A percentile compares a stretch with the other conserved stretches of the same genome.
Conservation (phyloP, 2,113 vertebrate species). For the Salvelinus fontinalis region DNA sequence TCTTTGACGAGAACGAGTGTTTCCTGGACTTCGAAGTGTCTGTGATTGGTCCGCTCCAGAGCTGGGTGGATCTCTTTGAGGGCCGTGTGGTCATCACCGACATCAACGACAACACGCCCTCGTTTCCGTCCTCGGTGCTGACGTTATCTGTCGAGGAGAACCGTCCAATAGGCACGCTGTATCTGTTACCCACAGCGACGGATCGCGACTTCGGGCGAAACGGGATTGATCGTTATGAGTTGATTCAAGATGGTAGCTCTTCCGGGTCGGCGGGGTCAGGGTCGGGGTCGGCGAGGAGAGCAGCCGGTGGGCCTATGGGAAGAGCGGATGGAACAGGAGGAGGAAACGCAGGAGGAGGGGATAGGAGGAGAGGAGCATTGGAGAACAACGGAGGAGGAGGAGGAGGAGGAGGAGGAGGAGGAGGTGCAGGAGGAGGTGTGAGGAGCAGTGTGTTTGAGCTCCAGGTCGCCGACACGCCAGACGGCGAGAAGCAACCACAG, state of each 20-base stretch:
- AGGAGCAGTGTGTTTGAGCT: slow-evolving; percentile 92
- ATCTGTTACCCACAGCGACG: slow-evolving; percentile 94
- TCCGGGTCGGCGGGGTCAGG: slow-evolving; percentile 22
- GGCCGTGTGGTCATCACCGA: slow-evolving; percentile 92
- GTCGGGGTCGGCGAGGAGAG: slow-evolving; percentile 62
- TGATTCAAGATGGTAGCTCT: slow-evolving; percentile 82
- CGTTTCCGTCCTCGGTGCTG: slow-evolving; percentile 93
- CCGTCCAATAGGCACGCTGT: slow-evolving; percentile 92
- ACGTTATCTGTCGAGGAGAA: slow-evolving; percentile 97
- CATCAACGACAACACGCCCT: slow-evolving; percentile 97
- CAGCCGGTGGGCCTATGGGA: slow-evolving; percentile 58
- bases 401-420: too few species aligned
- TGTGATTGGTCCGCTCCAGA: slow-evolving; percentile 94
- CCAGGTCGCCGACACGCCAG: slow-evolving; percentile 93
- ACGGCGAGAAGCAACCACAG: slow-evolving; percentile 96
- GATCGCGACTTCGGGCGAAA: slow-evolving; percentile 94
- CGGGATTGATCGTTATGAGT: slow-evolving; percentile 92
- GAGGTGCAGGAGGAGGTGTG: slow-evolving; percentile 59
- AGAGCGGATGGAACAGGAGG: slow-evolving; percentile 69
- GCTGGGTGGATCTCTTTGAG: slow-evolving; percentile 96
- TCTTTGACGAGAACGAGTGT: slow-evolving; percentile 97
- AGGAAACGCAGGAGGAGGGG: slow-evolving; percentile 44
- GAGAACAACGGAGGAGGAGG: slow-evolving; percentile 59
- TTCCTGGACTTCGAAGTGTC: slow-evolving; percentile 97
- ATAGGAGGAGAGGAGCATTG: slow-evolving; percentile 48